Percentiles rank a stretch among this genome's conserved stretches.
These are phyloP conservation scores for Morbakka virulenta DNA, from an alignment of 30 jellyfish, hydroid and myxozoan genomes.

Conservation along the genomic window DNA sequence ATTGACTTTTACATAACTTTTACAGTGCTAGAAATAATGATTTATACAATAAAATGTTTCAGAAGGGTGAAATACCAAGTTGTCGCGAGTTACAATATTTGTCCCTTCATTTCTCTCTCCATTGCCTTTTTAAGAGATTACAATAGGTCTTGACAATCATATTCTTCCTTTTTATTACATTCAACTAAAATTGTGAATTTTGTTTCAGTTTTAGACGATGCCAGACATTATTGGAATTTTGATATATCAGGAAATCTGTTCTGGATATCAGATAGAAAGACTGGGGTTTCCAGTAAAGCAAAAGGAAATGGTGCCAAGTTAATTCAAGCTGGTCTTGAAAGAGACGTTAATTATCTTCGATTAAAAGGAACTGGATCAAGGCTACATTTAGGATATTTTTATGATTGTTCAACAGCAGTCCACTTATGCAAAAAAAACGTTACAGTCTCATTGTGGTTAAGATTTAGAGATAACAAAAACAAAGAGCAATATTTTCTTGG, in stretches of 20 bases:
- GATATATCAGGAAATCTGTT: conserved; percentile 44
- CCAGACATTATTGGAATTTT: conserved; percentile 56
- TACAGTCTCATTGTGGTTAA: not conserved
- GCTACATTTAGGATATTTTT: not conserved
- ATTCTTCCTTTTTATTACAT: too few species aligned
- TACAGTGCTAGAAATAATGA: too few species aligned
- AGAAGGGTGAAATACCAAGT: too few species aligned
- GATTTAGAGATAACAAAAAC: not conserved
- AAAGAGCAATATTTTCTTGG: not conserved
- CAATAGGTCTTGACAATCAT: too few species aligned
- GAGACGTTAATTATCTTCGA: not conserved
- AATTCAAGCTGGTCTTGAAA: not conserved
- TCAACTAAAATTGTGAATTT: too few species aligned
- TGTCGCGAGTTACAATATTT: too few species aligned
- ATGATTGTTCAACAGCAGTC: not conserved
- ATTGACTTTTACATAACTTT: too few species aligned
- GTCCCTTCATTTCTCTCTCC: too few species aligned
- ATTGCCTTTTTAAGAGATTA: too few species aligned
- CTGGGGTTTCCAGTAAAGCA: conserved; percentile 7
- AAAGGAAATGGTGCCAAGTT: not conserved
- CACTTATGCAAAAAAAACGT: not conserved
- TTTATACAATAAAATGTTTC: too few species aligned
- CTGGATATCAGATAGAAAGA: conserved; percentile 43
- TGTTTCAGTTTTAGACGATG: conserved; percentile 27
- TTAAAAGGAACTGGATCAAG: not conserved